Conservation (phyloP, 1,140 invertebrate species). For the Cydia amplana region DNA sequence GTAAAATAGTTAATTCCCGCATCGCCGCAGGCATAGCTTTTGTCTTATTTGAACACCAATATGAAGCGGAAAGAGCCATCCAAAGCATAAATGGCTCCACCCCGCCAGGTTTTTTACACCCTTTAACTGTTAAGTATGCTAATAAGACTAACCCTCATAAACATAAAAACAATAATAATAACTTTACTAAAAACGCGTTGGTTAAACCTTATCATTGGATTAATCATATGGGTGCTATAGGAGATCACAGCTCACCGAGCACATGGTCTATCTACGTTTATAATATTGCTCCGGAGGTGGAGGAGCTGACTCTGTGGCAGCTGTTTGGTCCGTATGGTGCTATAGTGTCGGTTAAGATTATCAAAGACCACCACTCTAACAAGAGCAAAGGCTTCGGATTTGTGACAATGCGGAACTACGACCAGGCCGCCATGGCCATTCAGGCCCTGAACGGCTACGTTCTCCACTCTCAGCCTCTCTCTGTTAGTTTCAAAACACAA, state of each 20-base stretch:
- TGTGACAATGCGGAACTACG: slow-evolving; percentile 99
- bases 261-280: slow-evolving; percentile 99
- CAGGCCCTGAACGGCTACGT: slow-evolving; percentile 98
- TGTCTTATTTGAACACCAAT: slow-evolving; percentile 77
- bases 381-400: slow-evolving; percentile 99
- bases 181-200: slow-evolving; percentile 70
- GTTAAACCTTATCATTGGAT: slow-evolving; percentile 76
- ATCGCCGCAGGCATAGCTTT: slow-evolving; percentile 79
- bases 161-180: slow-evolving; percentile 76
- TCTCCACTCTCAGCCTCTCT: slow-evolving; percentile 96
- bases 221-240: slow-evolving; percentile 79
- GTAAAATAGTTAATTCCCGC: slow-evolving; percentile 79
- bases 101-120: slow-evolving; percentile 77
- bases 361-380: slow-evolving; percentile 98
- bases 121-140: slow-evolving; percentile 79
- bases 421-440: slow-evolving; percentile 98
- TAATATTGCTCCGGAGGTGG: slow-evolving; percentile 98
- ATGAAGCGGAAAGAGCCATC: slow-evolving; percentile 77
- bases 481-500: slow-evolving; percentile 99
- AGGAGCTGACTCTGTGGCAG: slow-evolving; percentile 99
- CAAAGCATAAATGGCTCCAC: slow-evolving; percentile 74
- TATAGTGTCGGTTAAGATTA: slow-evolving; percentile 98
- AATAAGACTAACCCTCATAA: slow-evolving; percentile 79
- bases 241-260: slow-evolving; percentile 81
- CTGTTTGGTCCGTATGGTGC: slow-evolving; percentile 99